phyloP scores from a whole-genome alignment of 2,113 vertebrate species.

The Sterrhoptilus dennistouni region DNA sequence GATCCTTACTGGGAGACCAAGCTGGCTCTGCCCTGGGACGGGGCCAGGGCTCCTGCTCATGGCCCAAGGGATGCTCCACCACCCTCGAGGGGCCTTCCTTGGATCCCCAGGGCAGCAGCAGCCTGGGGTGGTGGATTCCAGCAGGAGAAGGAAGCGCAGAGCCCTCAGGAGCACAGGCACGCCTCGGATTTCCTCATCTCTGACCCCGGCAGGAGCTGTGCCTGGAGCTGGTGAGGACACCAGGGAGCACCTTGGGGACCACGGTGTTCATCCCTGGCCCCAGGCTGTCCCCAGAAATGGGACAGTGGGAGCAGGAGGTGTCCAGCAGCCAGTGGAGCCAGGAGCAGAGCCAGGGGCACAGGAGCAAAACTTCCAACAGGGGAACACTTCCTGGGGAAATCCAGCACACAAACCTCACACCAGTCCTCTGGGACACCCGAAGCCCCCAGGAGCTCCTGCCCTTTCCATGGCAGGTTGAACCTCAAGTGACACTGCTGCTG shows the following conservation, averaged over 20 bases:
- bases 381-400: background rate
- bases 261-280: background rate
- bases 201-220: background rate
- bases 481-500: background rate
- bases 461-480: background rate
- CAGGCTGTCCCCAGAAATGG: background rate
- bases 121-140: background rate
- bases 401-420: background rate
- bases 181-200: background rate
- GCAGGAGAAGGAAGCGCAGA: background rate
- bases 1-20: background rate
- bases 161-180: accelerated
- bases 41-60: background rate
- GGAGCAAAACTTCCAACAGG: background rate
- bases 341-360: background rate
- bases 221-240: background rate
- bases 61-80: background rate
- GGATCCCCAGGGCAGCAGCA: background rate
- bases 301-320: background rate
- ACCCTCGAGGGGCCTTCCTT: background rate
- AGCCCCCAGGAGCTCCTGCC: background rate
- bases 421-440: accelerated
- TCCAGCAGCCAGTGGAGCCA: accelerated
- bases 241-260: background rate
- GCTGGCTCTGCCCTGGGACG: background rate